Base-by-base conservation (phyloP, 2,113 vertebrate genomes). In the Gymnocephalus cernua region DNA sequence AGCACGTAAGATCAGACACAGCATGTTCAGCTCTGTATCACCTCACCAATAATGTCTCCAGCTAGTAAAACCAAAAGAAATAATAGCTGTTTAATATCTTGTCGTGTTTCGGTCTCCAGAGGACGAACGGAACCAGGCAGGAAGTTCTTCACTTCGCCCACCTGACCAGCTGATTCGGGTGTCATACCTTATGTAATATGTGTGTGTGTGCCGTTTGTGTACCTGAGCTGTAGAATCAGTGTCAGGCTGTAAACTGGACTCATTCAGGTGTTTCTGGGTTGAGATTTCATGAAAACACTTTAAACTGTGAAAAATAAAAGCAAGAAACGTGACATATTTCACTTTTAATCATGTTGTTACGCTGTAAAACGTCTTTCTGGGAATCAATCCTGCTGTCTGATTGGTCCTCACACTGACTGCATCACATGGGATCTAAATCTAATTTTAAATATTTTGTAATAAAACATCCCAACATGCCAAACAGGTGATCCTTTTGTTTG, bases 71-170 rank as follows among this genome's bases (percentile, higher is more conserved):
- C 6, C 32, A 32, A 32, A 5, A 32, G 5, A 7, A 32, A 32
- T 32, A 1, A 6, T 32, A 32, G 32, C n/a, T n/a, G n/a, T 32
- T 32, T 32, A 38, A 38, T 10, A 10, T 38, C 29, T 65, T 1
- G 9, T 41, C 10, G 10, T 66, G 4, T 53, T 16, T 76, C 1
- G 82, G 38, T 41, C 58, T 27, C n/a, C 83, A 94, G 93, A 68
- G 90, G 80, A 47, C 86, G 15, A 84, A 59, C 70, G 7, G 89
- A 94, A 25, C 67, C 76, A 0, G 82, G 78, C 2, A 92, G 78
- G 61, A 93, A 86, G 54, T 95, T 95, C 85, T 95, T 95, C 86
- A 92, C 94, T 0, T 94, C 94, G 0, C 94, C 93, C 45, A 94
- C 69, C 73, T 95, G 88, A 79, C 53, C 56, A 29, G 27, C 27